These are phyloP conservation scores for Saccopteryx bilineata DNA, from an alignment of 2,113 vertebrate genomes.

Conservation along the genomic window DNA sequence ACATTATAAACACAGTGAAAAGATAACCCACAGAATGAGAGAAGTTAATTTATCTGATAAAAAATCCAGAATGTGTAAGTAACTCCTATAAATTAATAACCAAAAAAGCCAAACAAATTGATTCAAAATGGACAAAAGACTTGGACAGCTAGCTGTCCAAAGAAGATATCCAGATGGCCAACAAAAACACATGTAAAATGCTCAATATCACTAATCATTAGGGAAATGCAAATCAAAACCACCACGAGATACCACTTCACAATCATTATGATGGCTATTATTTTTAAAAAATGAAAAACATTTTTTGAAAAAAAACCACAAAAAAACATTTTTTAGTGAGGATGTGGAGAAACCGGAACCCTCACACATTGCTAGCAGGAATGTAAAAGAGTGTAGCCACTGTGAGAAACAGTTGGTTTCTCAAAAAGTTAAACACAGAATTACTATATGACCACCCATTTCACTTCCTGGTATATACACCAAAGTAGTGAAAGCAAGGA, in stretches of 20 bases:
- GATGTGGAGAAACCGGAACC: fast-evolving
- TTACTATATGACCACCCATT: fast-evolving
- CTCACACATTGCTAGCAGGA: fast-evolving
- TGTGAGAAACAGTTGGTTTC: not conserved
- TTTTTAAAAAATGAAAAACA: not conserved
- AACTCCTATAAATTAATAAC: not conserved
- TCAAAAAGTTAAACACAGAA: not conserved
- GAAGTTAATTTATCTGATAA: not conserved
- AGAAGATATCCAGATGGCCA: fast-evolving
- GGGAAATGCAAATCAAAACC: not conserved
- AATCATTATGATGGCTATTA: too few relatives aligned
- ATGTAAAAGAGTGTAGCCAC: fast-evolving
- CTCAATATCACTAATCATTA: not conserved
- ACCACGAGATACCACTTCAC: too few relatives aligned
- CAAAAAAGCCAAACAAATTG: not conserved
- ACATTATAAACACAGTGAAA: not conserved
- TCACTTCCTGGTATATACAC: fast-evolving
- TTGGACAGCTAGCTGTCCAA: too few relatives aligned
- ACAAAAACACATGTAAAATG: not conserved
- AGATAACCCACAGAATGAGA: not conserved
- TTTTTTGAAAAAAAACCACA: not conserved
- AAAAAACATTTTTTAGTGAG: fast-evolving
- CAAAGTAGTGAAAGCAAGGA: not conserved
- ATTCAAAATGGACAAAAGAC: not conserved
- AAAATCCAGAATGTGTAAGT: not conserved